Evolutionary conservation across 2,888 invertebrate species (phyloP).

Genomic region (Hypolimnas misippus): DNA sequence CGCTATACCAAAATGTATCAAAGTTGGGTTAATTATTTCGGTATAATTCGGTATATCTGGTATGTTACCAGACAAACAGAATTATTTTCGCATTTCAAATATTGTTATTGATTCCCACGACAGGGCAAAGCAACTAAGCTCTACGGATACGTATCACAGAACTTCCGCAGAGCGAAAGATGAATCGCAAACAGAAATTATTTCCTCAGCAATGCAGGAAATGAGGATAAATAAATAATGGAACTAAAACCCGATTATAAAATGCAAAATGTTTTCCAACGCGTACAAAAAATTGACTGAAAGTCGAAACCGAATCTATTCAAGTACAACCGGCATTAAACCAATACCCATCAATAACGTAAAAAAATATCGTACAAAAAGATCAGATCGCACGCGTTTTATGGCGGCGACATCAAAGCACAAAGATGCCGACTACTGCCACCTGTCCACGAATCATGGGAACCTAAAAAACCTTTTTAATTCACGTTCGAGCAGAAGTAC

Average conservation of each 20-base stretch:
- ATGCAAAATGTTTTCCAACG: constrained; percentile 20
- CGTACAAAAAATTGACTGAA: constrained; percentile 23
- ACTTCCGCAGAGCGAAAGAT: not conserved
- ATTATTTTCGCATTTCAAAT: too few relatives aligned
- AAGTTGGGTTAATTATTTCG: too few relatives aligned
- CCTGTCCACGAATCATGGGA: constrained; percentile 81
- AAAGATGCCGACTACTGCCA: constrained; percentile 77
- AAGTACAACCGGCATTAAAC: constrained; percentile 63
- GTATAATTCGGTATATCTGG: too few relatives aligned
- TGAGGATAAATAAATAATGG: not conserved
- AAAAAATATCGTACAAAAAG: constrained; percentile 63
- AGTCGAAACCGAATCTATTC: constrained; percentile 51
- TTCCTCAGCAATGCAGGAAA: constrained; percentile 5
- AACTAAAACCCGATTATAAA: constrained; percentile 8
- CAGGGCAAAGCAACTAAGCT: not conserved
- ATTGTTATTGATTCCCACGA: not conserved
- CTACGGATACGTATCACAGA: not conserved
- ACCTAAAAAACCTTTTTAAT: constrained; percentile 56
- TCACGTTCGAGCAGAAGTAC: constrained; percentile 38
- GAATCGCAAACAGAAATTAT: not conserved
- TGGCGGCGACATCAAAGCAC: constrained; percentile 74
- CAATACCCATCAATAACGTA: constrained; percentile 60
- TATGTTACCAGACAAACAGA: too few relatives aligned
- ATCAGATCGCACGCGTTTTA: constrained; percentile 72
- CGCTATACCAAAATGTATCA: too few relatives aligned